phyloP scores from a whole-genome alignment of 2,888 invertebrate species.

The Tipula unca region DNA sequence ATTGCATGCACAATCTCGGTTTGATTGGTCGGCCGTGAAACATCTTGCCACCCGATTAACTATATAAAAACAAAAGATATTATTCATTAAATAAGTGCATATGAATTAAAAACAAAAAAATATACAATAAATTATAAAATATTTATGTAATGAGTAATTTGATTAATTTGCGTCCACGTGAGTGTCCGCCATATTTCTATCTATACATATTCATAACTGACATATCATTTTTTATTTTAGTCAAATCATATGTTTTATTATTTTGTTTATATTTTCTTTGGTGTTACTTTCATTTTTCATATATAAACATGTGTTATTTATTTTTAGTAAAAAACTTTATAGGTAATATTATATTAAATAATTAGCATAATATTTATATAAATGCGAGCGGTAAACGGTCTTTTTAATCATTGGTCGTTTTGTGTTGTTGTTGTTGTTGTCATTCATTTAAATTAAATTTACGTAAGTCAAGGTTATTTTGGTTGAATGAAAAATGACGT shows the following conservation, averaged over 20 bases:
- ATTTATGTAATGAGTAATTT: conserved; percentile 1
- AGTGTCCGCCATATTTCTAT: background rate
- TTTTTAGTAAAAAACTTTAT: background rate
- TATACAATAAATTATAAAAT: background rate
- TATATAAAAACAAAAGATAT: conserved; percentile 45
- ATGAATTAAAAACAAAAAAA: background rate
- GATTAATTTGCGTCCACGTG: background rate
- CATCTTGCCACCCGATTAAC: conserved; percentile 98
- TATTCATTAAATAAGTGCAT: background rate
- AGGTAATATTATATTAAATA: background rate
- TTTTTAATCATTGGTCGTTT: background rate
- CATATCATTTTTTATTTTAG: background rate
- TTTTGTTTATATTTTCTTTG: background rate
- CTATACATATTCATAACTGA: background rate
- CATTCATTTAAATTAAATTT: background rate
- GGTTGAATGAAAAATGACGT: background rate
- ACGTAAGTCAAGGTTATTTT: background rate
- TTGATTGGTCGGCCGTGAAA: conserved; percentile 89
- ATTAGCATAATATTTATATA: background rate
- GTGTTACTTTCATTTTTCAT: background rate
- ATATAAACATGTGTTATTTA: background rate
- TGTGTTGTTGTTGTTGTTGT: background rate
- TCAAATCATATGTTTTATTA: background rate
- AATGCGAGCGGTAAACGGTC: background rate
- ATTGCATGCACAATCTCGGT: conserved; percentile 99